Evolutionary conservation across 1,140 invertebrate species (phyloP), one percentile per base, ranked within the genome.

Genomic region (Colletes latitarsis): DNA sequence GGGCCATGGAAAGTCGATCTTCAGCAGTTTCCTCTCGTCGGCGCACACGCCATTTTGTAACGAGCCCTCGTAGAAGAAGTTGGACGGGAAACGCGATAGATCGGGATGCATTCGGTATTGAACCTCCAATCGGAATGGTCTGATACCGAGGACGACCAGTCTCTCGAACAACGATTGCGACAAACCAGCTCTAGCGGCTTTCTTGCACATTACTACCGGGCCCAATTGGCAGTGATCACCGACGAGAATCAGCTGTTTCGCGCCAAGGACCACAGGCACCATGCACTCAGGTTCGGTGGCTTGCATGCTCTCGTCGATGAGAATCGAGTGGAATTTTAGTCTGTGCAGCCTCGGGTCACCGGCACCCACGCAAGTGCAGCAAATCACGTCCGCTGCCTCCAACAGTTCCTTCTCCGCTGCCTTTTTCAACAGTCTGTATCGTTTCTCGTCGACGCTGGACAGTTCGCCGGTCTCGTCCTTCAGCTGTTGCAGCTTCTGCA

Each of bases 91-190:
- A 62, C 98, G 95, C 0, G 98, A 99, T 0, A 99, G 94, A 89
- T 99, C 98, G 0, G 99, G 99, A 90, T 99, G 98, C 99, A 99
- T 99, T 73, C 99, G 96, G 91, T 99, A 99, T 91, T 99, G 99
- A 3, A 99, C 99, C 93, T 99, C 98, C 1, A 99, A 93, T 1
- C 98, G 95, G 92, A 99, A 98, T 0, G 98, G 98, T 62, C 98
- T 94, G 81, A 99, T 99, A 12, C 98, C 98, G 4, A 99, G 94
- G 0, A 99, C 98, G 0, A 99, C 99, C 0, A 99, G 94, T 17
- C 99, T 94, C 91, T 99, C 99, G 93, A 99, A 99, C 8, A 99
- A 94, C 17, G 98, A 99, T 92, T 99, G 99, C 0, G 98, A 98
- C 3, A 99, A 95, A 0, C 99, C 99, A 41, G 99, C 99, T 71